A percentile compares a stretch with the other conserved stretches of the same genome.
phyloP scores from a whole-genome alignment of 2,888 invertebrate species.

The Trichogramma evanescens region DNA sequence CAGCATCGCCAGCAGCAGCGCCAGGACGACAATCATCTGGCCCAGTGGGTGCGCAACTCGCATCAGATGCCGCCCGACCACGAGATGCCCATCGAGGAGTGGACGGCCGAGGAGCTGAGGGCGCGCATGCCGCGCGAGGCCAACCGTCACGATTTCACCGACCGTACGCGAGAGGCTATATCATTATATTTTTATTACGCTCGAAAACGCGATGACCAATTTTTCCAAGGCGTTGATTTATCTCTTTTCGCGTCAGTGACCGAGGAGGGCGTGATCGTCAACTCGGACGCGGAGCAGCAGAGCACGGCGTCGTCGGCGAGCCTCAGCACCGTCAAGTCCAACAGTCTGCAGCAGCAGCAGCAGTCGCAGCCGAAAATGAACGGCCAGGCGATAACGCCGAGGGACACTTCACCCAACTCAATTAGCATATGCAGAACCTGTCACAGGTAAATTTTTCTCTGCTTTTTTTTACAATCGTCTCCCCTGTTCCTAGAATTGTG shows the following conservation, averaged over 20 bases:
- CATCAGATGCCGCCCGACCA: slow-evolving; percentile 40
- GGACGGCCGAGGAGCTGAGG: slow-evolving; percentile 42
- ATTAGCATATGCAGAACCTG: slow-evolving; percentile 44
- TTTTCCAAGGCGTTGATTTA: background rate
- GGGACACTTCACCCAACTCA: slow-evolving; percentile 35
- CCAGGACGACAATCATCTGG: slow-evolving; percentile 35
- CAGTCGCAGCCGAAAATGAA: slow-evolving; percentile 34
- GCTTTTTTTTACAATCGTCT: background rate
- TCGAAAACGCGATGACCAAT: background rate
- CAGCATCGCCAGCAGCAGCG: slow-evolving; percentile 19
- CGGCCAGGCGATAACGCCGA: slow-evolving; percentile 31
- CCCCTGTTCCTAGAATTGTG: background rate
- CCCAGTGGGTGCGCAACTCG: slow-evolving; percentile 44
- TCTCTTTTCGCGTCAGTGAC: background rate
- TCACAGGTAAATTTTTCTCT: slow-evolving; percentile 35
- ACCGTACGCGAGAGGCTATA: slow-evolving; percentile 5
- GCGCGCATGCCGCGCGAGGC: slow-evolving; percentile 37
- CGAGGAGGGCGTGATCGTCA: slow-evolving; percentile 35
- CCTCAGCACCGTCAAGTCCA: slow-evolving; percentile 43
- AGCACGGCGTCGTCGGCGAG: slow-evolving; percentile 44
- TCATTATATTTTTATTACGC: background rate
- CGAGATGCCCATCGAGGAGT: slow-evolving; percentile 40
- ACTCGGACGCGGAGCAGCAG: slow-evolving; percentile 42
- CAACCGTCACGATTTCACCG: slow-evolving; percentile 16
- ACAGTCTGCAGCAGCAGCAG: slow-evolving; percentile 26